Evolutionary conservation across 2,113 vertebrate genomes (phyloP).

Genomic region (Oceanites oceanicus): DNA sequence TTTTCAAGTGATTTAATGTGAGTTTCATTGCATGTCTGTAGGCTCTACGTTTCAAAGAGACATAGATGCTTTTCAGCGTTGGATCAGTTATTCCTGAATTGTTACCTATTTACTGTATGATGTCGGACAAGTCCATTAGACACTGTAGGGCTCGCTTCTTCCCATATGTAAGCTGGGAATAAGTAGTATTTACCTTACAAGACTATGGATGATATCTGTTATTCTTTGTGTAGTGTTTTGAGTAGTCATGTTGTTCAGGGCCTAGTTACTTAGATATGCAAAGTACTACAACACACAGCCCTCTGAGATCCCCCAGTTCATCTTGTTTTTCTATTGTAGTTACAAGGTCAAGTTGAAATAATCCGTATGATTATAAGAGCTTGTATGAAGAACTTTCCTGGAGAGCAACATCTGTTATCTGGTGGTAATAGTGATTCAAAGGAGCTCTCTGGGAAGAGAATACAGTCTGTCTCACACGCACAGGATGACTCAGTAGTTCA

Average conservation of each 20-base stretch:
- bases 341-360: constrained; percentile 44
- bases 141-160: background rate
- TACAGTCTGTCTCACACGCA: constrained; percentile 30
- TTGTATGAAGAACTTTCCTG: constrained; percentile 49
- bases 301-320: background rate
- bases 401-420: constrained; percentile 67
- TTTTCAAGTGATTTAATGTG: background rate
- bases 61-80: background rate
- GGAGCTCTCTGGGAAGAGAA: constrained; percentile 42
- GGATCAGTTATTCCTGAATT: background rate
- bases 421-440: constrained; percentile 41
- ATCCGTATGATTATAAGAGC: background rate
- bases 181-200: background rate
- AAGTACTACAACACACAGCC: background rate
- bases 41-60: background rate
- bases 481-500: constrained; percentile 51
- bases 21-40: background rate
- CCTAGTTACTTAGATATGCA: background rate
- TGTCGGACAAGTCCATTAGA: background rate
- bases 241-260: background rate
- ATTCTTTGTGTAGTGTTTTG: background rate
- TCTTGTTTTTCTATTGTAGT: background rate
- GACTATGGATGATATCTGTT: background rate
- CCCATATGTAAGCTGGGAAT: background rate
- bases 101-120: background rate